Evolutionary conservation across 2,113 vertebrate genomes (phyloP).

Genomic region (Sebastes schlegelii): DNA sequence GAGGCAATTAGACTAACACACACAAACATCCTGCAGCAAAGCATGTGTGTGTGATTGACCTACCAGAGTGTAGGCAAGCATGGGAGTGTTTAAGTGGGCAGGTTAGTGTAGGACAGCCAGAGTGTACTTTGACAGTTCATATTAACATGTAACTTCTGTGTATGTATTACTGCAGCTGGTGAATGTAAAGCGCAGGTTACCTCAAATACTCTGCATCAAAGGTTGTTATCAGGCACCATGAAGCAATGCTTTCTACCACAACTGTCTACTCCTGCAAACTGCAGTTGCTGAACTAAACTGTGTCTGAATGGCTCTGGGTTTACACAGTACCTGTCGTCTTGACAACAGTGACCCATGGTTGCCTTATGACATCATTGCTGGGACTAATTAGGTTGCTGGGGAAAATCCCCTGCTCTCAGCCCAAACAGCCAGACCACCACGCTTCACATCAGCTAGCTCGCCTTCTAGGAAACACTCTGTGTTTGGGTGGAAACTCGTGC

Average conservation of each 20-base stretch:
- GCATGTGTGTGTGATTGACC: slow-evolving; percentile 35
- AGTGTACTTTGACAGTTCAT: slow-evolving; percentile 10
- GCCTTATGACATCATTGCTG: slow-evolving; percentile 75
- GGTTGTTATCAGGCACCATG: not conserved
- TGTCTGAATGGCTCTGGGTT: slow-evolving; percentile 45
- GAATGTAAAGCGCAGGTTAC: not conserved
- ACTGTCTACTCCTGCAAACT: slow-evolving; percentile 7
- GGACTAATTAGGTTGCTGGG: slow-evolving; percentile 69
- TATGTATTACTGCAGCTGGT: not conserved
- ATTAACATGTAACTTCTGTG: not conserved
- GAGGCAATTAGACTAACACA: slow-evolving; percentile 71
- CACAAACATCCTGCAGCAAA: slow-evolving; percentile 71
- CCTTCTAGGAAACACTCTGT: slow-evolving; percentile 69
- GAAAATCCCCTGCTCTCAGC: slow-evolving; percentile 70
- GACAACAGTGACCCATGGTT: slow-evolving; percentile 70
- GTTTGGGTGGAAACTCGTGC: slow-evolving; percentile 52
- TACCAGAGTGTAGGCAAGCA: slow-evolving; percentile 24
- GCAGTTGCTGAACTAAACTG: slow-evolving; percentile 6
- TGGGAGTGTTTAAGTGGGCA: slow-evolving; percentile 5
- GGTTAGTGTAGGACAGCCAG: slow-evolving; percentile 4
- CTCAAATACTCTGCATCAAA: slow-evolving; percentile 5
- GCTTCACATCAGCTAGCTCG: slow-evolving; percentile 42
- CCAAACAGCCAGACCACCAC: slow-evolving; percentile 66
- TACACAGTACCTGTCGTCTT: slow-evolving; percentile 69
- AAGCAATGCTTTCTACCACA: not conserved